A percentile compares a stretch with the other conserved stretches of the same genome.
Conservation (phyloP, 2,113 vertebrate species). For the Mastomys coucha region DNA sequence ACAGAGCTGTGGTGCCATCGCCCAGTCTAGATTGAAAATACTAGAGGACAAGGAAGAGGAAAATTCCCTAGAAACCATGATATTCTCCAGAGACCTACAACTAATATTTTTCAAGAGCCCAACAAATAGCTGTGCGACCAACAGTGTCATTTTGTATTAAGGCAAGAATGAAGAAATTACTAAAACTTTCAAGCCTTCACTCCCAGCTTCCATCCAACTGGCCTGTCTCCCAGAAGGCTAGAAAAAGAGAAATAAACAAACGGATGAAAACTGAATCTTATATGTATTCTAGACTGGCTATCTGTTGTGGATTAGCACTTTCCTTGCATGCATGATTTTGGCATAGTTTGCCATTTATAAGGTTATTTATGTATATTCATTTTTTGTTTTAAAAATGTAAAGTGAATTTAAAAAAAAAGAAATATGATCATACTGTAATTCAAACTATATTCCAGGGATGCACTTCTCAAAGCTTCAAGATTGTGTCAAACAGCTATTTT, state of each 20-base stretch:
- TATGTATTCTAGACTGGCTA: slow-evolving; percentile 54
- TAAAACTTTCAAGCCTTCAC: slow-evolving; percentile 85
- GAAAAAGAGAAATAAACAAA: slow-evolving; percentile 80
- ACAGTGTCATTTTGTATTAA: slow-evolving; percentile 89
- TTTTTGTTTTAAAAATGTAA: neutral
- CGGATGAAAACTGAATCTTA: slow-evolving; percentile 77
- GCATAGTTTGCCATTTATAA: slow-evolving; percentile 22
- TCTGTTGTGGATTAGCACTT: slow-evolving; percentile 53
- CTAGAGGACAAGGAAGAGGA: neutral
- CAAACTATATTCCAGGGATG: slow-evolving; percentile 73
- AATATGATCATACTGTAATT: slow-evolving; percentile 53
- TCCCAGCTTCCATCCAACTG: slow-evolving; percentile 62
- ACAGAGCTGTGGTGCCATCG: slow-evolving; percentile 90
- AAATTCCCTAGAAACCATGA: slow-evolving; percentile 79
- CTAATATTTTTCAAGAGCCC: slow-evolving; percentile 87
- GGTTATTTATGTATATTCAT: slow-evolving; percentile 14
- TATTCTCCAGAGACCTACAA: slow-evolving; percentile 86
- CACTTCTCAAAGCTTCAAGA: slow-evolving; percentile 68
- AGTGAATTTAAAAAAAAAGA: neutral
- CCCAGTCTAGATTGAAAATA: slow-evolving; percentile 83
- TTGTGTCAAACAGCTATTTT: slow-evolving; percentile 71
- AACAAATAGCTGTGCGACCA: slow-evolving; percentile 89
- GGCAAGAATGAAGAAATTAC: slow-evolving; percentile 87
- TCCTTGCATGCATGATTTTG: neutral
- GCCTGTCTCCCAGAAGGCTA: slow-evolving; percentile 66